Base-by-base conservation (phyloP, 2,888 invertebrate genomes). In the Blastobasis lacticolella region DNA sequence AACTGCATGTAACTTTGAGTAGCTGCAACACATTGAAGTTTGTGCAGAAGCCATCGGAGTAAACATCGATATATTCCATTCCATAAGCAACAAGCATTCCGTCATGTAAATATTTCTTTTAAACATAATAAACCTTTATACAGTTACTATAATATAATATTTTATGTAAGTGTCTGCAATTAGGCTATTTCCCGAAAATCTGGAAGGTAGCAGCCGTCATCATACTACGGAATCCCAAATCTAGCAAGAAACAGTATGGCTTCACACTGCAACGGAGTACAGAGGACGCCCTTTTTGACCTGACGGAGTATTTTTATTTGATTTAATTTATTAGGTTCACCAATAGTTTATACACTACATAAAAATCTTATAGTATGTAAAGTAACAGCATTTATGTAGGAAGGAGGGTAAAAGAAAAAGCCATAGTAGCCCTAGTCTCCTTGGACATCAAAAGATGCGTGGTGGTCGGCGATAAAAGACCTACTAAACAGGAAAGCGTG, bases 361-460 rank as follows among this genome's bases (percentile, higher is more conserved):
- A n/a, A n/a, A n/a, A n/a, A n/a, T n/a, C n/a, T n/a, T n/a, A n/a
- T n/a, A n/a, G n/a, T n/a, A n/a, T n/a, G n/a, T n/a, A n/a, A n/a
- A n/a, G n/a, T n/a, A n/a, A n/a, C n/a, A n/a, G n/a, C n/a, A n/a
- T n/a, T n/a, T 38, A 46, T 6, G 45, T 59, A 5, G 42, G 45
- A 6, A 40, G 45, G 23, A 23, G 49, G 2, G 41, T 45, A 3
- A 10, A 37, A 9, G 50, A 53, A 23, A 6, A 44, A n/a, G 52
- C 51, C 46, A 48, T 57, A 5, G 51, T 51, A 4, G 37, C 46
- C 4, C 9, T 56, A 1, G 49, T 56, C 1, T 56, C 54, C 3
- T 44, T 57, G 9, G 59, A 59, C 41, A 57, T 57, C 37, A 54
- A 59, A 48, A 57, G 57, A 1, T 46, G 54, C 58, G 0, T 58